Evolutionary conservation across 1,140 invertebrate genomes (phyloP).

Genomic region (Sogatella furcifera): DNA sequence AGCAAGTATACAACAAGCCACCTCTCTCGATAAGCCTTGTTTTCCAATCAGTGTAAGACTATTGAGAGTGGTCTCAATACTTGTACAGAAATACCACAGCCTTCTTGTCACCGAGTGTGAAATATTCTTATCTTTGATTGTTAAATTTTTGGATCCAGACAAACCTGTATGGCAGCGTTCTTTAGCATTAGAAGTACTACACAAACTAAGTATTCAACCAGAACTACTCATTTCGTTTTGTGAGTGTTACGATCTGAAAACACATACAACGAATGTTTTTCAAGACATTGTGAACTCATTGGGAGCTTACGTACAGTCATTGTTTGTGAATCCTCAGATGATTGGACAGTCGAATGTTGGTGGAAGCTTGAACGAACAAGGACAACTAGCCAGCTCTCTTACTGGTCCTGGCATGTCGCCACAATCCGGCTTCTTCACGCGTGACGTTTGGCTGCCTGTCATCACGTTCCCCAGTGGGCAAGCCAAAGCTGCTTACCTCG

Average conservation of each 20-base stretch:
- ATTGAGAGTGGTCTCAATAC: slow-evolving; percentile 80
- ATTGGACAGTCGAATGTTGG: slow-evolving; percentile 35
- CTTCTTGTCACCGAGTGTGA: slow-evolving; percentile 95
- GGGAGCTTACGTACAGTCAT: slow-evolving; percentile 88
- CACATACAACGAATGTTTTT: slow-evolving; percentile 86
- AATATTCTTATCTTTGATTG: slow-evolving; percentile 92
- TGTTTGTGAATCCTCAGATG: slow-evolving; percentile 62
- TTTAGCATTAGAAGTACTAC: slow-evolving; percentile 87
- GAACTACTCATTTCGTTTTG: slow-evolving; percentile 84
- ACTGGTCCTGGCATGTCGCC: slow-evolving; percentile 66
- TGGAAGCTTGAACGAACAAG: slow-evolving; percentile 36
- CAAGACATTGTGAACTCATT: slow-evolving; percentile 92
- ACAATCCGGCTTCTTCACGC: slow-evolving; percentile 84
- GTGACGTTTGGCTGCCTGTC: slow-evolving; percentile 84
- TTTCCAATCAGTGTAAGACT: slow-evolving; percentile 95
- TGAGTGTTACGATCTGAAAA: slow-evolving; percentile 86
- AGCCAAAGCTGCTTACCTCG: slow-evolving; percentile 77
- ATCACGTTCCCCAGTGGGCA: slow-evolving; percentile 73
- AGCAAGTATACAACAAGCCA: slow-evolving; percentile 40
- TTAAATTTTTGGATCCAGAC: slow-evolving; percentile 94
- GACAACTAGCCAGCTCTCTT: slow-evolving; percentile 54
- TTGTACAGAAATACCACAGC: slow-evolving; percentile 89
- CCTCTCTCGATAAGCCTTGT: slow-evolving; percentile 78
- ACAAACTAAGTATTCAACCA: slow-evolving; percentile 85
- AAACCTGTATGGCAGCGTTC: slow-evolving; percentile 93